Conservation (phyloP, 2,888 invertebrate species). For the Dysmachus trigonus region DNA sequence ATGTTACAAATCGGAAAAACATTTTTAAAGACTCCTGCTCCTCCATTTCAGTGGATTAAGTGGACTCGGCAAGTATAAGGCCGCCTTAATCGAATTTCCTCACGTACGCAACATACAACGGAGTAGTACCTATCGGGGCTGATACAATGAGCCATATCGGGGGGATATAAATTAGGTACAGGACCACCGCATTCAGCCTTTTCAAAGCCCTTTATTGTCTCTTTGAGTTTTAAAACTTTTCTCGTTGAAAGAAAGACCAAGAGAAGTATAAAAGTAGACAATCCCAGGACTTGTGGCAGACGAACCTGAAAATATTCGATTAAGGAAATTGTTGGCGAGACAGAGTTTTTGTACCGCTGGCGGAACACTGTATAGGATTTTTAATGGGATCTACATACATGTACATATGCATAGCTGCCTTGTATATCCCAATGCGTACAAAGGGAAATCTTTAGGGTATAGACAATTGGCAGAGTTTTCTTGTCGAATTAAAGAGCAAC, state of each 20-base stretch:
- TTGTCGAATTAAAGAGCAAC: background rate
- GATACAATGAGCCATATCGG: slow-evolving; percentile 21
- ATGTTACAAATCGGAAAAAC: slow-evolving; percentile 10
- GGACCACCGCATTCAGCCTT: slow-evolving; percentile 35
- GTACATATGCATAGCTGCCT: background rate
- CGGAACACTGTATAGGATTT: background rate
- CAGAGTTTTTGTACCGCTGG: slow-evolving; percentile 4
- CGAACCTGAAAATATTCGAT: slow-evolving; percentile 43
- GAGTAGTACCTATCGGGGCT: background rate
- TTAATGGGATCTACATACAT: background rate
- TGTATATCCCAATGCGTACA: background rate
- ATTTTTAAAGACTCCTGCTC: background rate
- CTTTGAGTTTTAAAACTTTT: slow-evolving; percentile 36
- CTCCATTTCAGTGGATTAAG: background rate
- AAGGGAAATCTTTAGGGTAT: background rate
- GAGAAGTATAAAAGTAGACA: slow-evolving; percentile 23
- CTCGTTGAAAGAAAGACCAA: background rate
- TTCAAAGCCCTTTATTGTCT: slow-evolving; percentile 39
- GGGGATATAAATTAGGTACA: slow-evolving; percentile 28
- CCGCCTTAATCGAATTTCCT: slow-evolving; percentile 1
- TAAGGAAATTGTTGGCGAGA: slow-evolving; percentile 43
- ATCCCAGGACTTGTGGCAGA: slow-evolving; percentile 28
- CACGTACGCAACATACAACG: slow-evolving; percentile 11
- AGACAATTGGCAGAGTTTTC: background rate
- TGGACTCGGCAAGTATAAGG: background rate